Evolutionary conservation across 2,888 invertebrate species (phyloP), one percentile per base, ranked within the genome.

Genomic region (Junonia oenone): DNA sequence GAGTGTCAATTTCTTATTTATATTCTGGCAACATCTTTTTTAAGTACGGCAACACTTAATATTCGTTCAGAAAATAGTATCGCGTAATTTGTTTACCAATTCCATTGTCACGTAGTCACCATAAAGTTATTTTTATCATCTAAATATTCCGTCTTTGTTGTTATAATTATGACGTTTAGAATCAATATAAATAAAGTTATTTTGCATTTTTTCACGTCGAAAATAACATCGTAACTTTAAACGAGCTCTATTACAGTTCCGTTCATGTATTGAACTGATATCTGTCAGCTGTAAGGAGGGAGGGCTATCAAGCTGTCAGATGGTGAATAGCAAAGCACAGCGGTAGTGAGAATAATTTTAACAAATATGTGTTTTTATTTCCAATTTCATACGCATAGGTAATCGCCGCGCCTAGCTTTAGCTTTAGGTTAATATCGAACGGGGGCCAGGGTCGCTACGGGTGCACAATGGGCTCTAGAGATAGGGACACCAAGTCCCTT

Each of bases 401-500:
- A 86, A 81, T 81, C 72, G 64, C 76, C 68, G 67, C 72, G 63
- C 66, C 63, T 73, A 74, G 75, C 68, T 63, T 73, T 73, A 73
- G 71, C 69, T 66, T 62, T 74, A 80, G 76, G 61, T 59, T 71
- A 75, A 63, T 68, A 67, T 66, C 64, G 67, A 66, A 62, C 64
- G 62, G 64, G 62, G 63, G 66, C 61, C 56, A 67, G 67, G 62
- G 69, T 67, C 73, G 66, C 68, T 67, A 63, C 63, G 58, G 64
- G 63, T 62, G 68, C 75, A 91, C 86, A 76, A 93, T 94, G 93
- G 91, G 87, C 80, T 91, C 92, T 57, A 92, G 93, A 83, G 94
- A 94, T 73, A 93, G 93, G 76, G 93, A 94, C 75, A 91, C 89
- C 69, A 93, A 93, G 84, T 91, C 93, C 58, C 89, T 95, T 58